phyloP scores from a whole-genome alignment of 2,888 invertebrate species.

The Dasysyrphus tricinctus region DNA sequence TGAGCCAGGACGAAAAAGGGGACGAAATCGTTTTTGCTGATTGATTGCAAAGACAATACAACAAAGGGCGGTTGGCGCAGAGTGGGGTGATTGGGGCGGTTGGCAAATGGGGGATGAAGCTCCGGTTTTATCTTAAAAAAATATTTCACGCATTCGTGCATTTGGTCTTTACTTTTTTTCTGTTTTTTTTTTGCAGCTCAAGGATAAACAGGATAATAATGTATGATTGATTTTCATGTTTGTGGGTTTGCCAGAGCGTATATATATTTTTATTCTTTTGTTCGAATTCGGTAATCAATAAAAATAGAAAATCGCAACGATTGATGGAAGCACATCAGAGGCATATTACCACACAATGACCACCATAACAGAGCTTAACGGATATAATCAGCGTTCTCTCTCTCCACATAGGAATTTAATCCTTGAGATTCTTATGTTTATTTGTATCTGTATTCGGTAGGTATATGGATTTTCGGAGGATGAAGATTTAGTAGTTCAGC shows the following conservation, averaged over 20 bases:
- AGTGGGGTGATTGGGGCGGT: no score
- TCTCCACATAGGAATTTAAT: conserved; percentile 32
- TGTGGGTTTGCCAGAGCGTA: conserved; percentile 26
- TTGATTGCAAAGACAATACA: conserved; percentile 71
- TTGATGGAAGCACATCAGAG: conserved; percentile 34
- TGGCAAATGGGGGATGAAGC: conserved; percentile 25
- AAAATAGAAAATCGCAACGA: conserved; percentile 46
- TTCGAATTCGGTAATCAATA: conserved; percentile 60
- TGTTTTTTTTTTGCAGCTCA: neutral
- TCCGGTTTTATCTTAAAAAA: conserved; percentile 42
- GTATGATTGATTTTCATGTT: conserved; percentile 34
- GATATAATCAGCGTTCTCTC: conserved; percentile 13
- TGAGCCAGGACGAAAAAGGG: conserved; percentile 32
- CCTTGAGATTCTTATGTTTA: conserved; percentile 54
- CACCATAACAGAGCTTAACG: conserved; percentile 45
- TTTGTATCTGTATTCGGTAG: neutral
- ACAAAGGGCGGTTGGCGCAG: neutral
- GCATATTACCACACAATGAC: conserved; percentile 63
- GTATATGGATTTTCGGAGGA: neutral
- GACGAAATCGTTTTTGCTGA: conserved; percentile 53
- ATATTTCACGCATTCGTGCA: conserved; percentile 64
- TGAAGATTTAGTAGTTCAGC: conserved; percentile 42
- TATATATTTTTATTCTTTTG: conserved; percentile 12
- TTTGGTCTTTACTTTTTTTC: conserved; percentile 20
- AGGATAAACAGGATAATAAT: conserved; percentile 34